phyloP scores from a whole-genome alignment of 1,140 invertebrate species.

The Oryctes rhinoceros region DNA sequence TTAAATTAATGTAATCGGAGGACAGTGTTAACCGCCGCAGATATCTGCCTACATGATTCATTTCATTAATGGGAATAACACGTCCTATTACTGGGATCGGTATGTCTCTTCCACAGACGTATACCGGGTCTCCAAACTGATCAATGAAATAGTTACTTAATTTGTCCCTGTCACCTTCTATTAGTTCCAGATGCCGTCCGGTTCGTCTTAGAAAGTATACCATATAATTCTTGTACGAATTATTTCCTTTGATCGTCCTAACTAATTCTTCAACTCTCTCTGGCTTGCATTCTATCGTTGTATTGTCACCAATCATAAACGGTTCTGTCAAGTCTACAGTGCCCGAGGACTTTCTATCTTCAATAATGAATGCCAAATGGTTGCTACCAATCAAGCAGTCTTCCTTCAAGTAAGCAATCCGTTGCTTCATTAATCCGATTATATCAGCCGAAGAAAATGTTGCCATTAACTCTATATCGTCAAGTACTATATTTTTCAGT shows the following conservation, averaged over 20 bases:
- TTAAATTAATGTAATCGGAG: neutral
- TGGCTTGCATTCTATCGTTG: neutral
- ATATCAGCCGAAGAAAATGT: neutral
- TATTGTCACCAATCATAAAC: neutral
- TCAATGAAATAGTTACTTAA: neutral
- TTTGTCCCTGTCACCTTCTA: neutral
- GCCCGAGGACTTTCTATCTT: neutral
- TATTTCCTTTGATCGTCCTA: neutral
- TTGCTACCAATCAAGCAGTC: neutral
- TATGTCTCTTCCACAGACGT: neutral
- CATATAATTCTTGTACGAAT: neutral
- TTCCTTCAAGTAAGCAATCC: neutral
- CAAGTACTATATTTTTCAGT: no score
- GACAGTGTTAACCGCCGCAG: neutral
- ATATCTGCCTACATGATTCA: neutral
- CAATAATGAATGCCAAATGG: neutral
- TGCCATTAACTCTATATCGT: no score
- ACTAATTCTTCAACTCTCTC: neutral
- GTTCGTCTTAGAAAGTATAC: neutral
- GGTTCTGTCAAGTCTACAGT: neutral
- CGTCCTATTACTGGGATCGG: neutral
- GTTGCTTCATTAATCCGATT: neutral
- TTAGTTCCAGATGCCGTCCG: neutral
- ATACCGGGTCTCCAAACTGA: neutral
- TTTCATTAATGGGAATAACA: neutral